A percentile compares a stretch with the other conserved stretches of the same genome.
phyloP scores from a whole-genome alignment of 2,888 invertebrate species.

The Rhagium mordax region DNA sequence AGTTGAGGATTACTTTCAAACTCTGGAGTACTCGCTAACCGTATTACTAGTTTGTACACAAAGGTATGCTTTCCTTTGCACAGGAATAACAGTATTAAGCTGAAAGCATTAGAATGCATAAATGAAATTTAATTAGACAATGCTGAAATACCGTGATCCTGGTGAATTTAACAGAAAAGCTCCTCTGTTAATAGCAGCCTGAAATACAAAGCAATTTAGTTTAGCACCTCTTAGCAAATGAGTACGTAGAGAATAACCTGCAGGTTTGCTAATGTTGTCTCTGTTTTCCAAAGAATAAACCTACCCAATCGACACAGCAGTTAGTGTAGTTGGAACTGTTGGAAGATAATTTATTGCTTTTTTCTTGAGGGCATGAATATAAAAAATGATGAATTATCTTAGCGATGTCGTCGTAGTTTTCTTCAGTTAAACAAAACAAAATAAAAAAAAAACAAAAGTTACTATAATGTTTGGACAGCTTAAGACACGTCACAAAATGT shows the following conservation, averaged over 20 bases:
- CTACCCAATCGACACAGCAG: too few relatives aligned
- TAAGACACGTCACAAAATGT: too few relatives aligned
- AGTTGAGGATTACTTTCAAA: not conserved
- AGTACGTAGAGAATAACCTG: not conserved
- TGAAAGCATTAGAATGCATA: not conserved
- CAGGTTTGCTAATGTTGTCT: too few relatives aligned
- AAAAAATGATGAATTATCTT: too few relatives aligned
- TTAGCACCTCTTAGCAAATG: not conserved
- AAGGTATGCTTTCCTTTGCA: not conserved
- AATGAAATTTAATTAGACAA: not conserved
- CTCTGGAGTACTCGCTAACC: not conserved
- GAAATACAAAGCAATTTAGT: not conserved
- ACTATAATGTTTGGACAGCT: too few relatives aligned
- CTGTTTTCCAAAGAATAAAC: too few relatives aligned
- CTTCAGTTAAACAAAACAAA: too few relatives aligned
- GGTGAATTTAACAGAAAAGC: not conserved
- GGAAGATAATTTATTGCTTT: too few relatives aligned
- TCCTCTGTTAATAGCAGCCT: not conserved
- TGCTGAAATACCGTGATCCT: not conserved
- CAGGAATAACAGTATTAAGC: not conserved
- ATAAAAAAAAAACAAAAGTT: too few relatives aligned
- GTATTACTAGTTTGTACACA: not conserved
- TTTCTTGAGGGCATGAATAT: too few relatives aligned
- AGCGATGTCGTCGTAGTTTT: too few relatives aligned
- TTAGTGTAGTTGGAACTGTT: too few relatives aligned